Evolutionary conservation across 2,797 vertebrate species (phyloP).

Genomic region (Pantherophis vulpinus): DNA sequence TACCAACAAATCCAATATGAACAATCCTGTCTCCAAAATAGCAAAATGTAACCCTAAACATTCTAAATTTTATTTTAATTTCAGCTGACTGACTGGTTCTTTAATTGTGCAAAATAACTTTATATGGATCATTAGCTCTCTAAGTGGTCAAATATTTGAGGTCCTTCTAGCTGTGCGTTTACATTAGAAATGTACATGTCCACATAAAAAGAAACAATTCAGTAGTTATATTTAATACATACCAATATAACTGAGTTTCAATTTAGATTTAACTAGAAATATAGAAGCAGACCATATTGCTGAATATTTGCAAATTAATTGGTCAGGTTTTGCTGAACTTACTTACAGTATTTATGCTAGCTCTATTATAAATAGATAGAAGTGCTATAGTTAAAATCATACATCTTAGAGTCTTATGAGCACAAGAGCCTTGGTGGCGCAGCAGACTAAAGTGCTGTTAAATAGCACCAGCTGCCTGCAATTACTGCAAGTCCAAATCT

Average conservation of each 20-base stretch:
- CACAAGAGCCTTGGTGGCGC: background rate
- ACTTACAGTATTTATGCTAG: background rate
- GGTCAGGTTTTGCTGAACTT: background rate
- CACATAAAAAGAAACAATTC: background rate
- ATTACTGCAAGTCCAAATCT: too few species aligned
- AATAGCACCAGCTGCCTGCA: too few species aligned
- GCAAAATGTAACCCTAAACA: background rate
- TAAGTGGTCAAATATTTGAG: background rate
- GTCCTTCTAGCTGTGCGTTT: background rate
- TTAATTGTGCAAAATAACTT: conserved; percentile 18
- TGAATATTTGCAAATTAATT: background rate
- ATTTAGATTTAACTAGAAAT: background rate
- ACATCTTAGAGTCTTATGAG: background rate
- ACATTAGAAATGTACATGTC: background rate
- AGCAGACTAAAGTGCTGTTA: too few species aligned
- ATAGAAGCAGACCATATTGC: background rate
- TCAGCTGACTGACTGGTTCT: background rate
- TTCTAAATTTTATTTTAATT: background rate
- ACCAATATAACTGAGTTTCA: background rate
- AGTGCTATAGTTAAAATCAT: background rate
- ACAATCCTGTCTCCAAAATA: background rate
- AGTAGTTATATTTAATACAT: background rate
- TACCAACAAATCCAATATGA: background rate
- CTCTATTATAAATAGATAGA: background rate
- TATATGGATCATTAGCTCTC: conserved; percentile 18